Evolutionary conservation across 2,797 vertebrate species (phyloP), one percentile per base, ranked within the genome.

Genomic region (Zenarchopterus dispar): DNA sequence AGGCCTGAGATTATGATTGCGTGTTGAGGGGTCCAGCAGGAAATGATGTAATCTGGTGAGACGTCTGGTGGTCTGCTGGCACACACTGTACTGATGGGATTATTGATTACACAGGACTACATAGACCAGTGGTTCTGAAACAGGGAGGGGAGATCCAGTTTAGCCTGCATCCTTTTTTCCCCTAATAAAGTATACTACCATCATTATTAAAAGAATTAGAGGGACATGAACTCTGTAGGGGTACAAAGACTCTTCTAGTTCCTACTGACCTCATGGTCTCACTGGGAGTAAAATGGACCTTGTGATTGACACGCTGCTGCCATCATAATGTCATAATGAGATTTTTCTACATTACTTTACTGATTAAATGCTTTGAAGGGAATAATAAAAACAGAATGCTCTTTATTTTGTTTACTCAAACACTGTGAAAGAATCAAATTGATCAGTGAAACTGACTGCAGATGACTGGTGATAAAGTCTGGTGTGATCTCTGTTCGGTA

Each of bases 21-120:
- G 39, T 79, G 81, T 89, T 49, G 62, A 67, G 64, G 75, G 72
- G 69, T 71, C 72, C 44, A 57, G n/a, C 61, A 67, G 85, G 86
- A 91, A 90, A 87, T 83, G 60, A 79, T 81, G 64, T 48, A 45
- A 56, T 47, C 24, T n/a, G 51, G 36, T 43, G 47, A 71, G 45
- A 61, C 17, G 54, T 67, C 45, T 18, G 51, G 47, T 67, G 36
- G 44, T 41, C 36, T 39, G 11, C 44, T 39, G 56, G 28, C 26
- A 48, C 54, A 50, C 8, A 44, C 5, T 50, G 11, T 23, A 31
- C 45, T n/a, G 62, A 65, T 48, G 36, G 47, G 8, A 1, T 1
- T 5, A 46, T 39, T 26, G 15, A 52, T 58, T 31, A 24, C 16
- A 19, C 41, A 19, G 21, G 39, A 39, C 11, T 16, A 13, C 13